phyloP scores from a whole-genome alignment of 2,113 vertebrate species.

The Neotragus moschatus region DNA sequence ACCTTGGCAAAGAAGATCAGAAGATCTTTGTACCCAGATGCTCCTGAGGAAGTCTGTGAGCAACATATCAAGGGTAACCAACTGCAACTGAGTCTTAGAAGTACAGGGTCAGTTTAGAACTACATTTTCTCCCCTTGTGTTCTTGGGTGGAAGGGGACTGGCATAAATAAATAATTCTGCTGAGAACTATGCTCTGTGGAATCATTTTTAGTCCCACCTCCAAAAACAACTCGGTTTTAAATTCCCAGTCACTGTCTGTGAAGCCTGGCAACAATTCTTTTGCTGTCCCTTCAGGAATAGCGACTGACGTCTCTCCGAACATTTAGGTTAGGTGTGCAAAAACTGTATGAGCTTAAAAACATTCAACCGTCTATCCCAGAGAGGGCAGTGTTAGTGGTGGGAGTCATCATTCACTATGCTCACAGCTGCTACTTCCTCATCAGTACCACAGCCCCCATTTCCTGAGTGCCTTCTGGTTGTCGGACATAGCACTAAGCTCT shows the following conservation, averaged over 20 bases:
- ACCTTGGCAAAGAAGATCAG: neutral
- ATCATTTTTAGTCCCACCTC: neutral
- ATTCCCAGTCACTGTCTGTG: neutral
- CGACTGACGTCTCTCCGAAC: neutral
- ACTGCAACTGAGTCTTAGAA: neutral
- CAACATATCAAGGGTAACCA: neutral
- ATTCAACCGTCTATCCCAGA: neutral
- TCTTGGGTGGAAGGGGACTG: neutral
- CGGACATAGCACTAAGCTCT: neutral
- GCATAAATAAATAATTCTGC: constrained; percentile 18
- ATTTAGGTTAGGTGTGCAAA: neutral
- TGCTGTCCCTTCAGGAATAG: neutral
- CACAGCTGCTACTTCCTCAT: neutral
- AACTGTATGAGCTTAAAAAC: neutral
- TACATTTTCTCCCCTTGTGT: neutral
- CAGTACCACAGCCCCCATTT: neutral
- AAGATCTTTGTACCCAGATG: neutral
- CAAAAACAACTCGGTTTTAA: neutral
- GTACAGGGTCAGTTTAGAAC: constrained; percentile 13
- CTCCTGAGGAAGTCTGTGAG: neutral
- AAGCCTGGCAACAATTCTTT: neutral
- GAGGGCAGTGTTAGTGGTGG: neutral
- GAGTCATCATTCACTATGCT: neutral
- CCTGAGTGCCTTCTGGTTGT: neutral
- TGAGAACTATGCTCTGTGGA: constrained; percentile 10